These are phyloP conservation scores for Aethina tumida DNA, from an alignment of 1,140 invertebrate species.

Conservation along the genomic window DNA sequence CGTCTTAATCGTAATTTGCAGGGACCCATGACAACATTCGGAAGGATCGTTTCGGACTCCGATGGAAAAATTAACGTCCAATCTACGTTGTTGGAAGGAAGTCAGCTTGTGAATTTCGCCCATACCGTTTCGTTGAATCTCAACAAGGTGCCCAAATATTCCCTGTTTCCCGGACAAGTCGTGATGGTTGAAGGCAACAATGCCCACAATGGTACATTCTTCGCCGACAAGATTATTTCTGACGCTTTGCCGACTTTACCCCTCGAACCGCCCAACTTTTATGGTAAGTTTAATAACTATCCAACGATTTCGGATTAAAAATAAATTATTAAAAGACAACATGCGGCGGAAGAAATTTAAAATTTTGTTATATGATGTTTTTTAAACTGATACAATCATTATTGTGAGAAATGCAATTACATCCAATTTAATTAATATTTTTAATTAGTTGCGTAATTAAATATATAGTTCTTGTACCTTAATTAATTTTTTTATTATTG, in stretches of 20 bases:
- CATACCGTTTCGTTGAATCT: constrained; percentile 47
- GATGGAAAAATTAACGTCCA: constrained; percentile 58
- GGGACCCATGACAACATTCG: constrained; percentile 45
- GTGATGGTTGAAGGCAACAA: constrained; percentile 64
- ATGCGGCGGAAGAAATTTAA: neutral
- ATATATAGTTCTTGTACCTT: too few relatives aligned
- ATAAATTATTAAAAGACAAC: too few relatives aligned
- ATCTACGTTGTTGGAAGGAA: constrained; percentile 60
- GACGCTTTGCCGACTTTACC: constrained; percentile 34
- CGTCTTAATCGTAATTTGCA: constrained; percentile 27
- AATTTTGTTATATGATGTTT: neutral
- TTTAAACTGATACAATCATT: neutral
- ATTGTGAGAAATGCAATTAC: neutral
- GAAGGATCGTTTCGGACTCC: constrained; percentile 63
- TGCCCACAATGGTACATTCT: constrained; percentile 53
- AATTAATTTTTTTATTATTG: too few relatives aligned
- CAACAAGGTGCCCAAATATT: constrained; percentile 53
- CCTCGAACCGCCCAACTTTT: constrained; percentile 10
- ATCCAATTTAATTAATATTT: neutral
- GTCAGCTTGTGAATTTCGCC: constrained; percentile 40
- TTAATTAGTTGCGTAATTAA: neutral
- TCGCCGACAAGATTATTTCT: constrained; percentile 54
- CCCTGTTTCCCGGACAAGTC: constrained; percentile 79
- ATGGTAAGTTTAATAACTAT: too few relatives aligned
- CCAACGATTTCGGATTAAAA: too few relatives aligned